Base-by-base conservation (phyloP, 1,140 invertebrate species). In the Cydia amplana region DNA sequence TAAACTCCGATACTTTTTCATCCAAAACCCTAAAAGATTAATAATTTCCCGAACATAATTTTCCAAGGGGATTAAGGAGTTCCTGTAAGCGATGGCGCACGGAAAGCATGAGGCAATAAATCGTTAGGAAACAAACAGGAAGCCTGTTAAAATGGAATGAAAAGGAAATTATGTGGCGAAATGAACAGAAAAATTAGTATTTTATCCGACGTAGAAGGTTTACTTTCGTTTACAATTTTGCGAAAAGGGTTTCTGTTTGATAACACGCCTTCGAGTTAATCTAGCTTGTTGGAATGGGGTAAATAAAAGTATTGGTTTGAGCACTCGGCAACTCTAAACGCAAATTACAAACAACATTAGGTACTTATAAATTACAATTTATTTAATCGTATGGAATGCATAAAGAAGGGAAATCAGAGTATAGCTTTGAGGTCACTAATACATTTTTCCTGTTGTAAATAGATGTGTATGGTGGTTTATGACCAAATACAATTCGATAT, bases 111-210 rank as follows among this genome's bases (percentile, higher is more conserved):
- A 60, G 20, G 55, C 20, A 60, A 60, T 60, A 60, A 60, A 60
- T 60, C 20, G 55, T 60, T 23, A 60, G 55, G 55, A 60, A 60
- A 60, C 55, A 60, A 60, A 60, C 55, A 60, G 55, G 55, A 60
- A 60, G 55, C 55, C 20, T 23, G 55, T 60, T 60, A 60, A 60
- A 60, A 60, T 23, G 20, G 55, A 60, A 60, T 60, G 18, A n/a
- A 60, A 60, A 60, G 55, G 55, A 60, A 60, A 60, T 60, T 60
- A 60, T 60, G 55, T 60, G 55, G 55, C 20, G 55, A 60, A 60
- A 60, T 60, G 55, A 60, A 60, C 55, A n/a, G 55, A 60, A 55
- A 60, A 60, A 60, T 60, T 20, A 60, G 55, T 60, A 60, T 60
- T 60, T 60, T 60, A 60, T 60, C 55, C 55, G 16, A 51, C n/a